Evolutionary conservation across 2,113 vertebrate species (phyloP), one percentile per base, ranked within the genome.

Genomic region (Tragelaphus strepsiceros): DNA sequence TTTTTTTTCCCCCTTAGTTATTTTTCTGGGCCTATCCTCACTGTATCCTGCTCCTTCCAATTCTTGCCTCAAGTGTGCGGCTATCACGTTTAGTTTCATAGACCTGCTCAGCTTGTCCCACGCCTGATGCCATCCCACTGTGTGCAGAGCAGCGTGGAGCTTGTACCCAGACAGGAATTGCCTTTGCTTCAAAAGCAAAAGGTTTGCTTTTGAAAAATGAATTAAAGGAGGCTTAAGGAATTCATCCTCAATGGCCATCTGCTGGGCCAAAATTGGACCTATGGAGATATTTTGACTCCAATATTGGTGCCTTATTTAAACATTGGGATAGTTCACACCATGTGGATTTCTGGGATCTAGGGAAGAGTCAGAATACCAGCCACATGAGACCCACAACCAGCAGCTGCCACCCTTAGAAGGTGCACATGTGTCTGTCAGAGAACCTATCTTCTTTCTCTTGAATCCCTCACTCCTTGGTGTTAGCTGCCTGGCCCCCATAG

Each of bases 21-120:
- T 88, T 90, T 94, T 96, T 91, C 92, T 95, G 67, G 67, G 19
- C 35, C 67, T 39, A 6, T 74, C 35, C 19, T 74, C 67, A 39
- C 67, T 74, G 35, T 74, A 19, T 74, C 35, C 67, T 74, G n/a
- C 19, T 74, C 35, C 35, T 74, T 39, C 67, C 67, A 74, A 12
- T 39, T 39, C 21, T 74, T 13, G 5, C n/a, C 67, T 74, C 67
- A 39, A 74, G 10, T 12, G 67, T 74, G 19, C 35, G 13, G 67
- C 67, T 74, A 74, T 74, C n/a, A 13, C 0, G 2, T 74, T 39
- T 39, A 74, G 67, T 74, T 74, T 13, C 5, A 0, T 74, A 39
- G n/a, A 39, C 35, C 35, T 74, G n/a, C 35, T 74, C 67, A 74
- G 67, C 67, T 74, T 74, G 19, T 5, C 67, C 67, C 1, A 0